phyloP scores from a whole-genome alignment of 2,113 vertebrate genomes.

The Lamprologus ornatipinnis region DNA sequence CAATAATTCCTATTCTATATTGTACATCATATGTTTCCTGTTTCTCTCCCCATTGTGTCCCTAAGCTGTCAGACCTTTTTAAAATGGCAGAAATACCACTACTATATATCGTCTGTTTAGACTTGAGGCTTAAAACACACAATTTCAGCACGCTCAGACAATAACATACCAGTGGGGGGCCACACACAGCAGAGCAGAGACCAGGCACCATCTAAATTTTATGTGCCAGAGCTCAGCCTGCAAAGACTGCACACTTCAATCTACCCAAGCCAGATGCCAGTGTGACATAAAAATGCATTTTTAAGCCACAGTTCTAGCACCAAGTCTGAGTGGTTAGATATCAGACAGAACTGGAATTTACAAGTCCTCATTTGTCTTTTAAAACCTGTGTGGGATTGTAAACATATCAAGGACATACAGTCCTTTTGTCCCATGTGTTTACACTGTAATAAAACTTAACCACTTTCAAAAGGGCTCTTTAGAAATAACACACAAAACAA shows the following conservation, averaged over 20 bases:
- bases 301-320: background rate
- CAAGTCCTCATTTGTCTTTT: background rate
- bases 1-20: background rate
- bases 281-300: background rate
- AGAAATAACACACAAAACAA: background rate
- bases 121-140: background rate
- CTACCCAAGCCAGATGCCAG: background rate
- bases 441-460: background rate
- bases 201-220: conserved; percentile 1
- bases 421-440: background rate
- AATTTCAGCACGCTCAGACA: background rate
- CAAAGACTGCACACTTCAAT: background rate
- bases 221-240: background rate
- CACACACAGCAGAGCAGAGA: background rate
- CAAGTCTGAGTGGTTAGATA: background rate
- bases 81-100: conserved; percentile 7
- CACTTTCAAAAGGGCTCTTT: background rate
- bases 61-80: background rate
- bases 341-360: background rate
- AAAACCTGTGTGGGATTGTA: background rate
- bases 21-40: background rate
- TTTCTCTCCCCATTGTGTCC: background rate
- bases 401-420: background rate
- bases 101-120: background rate
- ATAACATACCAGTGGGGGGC: conserved; percentile 29